Conservation (phyloP, 2,888 invertebrate genomes). For the Drosophila diplacantha region DNA sequence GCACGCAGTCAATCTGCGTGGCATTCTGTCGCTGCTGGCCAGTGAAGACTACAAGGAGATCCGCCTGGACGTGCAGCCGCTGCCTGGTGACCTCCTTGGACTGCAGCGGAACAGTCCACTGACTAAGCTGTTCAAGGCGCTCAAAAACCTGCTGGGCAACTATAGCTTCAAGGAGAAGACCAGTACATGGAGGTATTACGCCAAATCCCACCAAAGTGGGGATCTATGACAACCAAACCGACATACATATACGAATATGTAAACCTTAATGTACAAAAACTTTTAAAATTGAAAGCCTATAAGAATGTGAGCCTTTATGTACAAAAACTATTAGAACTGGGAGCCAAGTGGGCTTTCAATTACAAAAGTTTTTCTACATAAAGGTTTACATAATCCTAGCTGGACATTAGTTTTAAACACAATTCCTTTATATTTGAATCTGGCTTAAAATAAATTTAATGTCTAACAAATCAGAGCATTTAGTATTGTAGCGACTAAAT, state of each 20-base stretch:
- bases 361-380: not conserved
- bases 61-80: conserved; percentile 51
- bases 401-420: not conserved
- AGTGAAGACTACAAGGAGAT: conserved; percentile 51
- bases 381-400: not conserved
- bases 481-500: conserved; percentile 2
- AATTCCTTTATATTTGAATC: conserved; percentile 3
- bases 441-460: conserved; percentile 9
- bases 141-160: conserved; percentile 65
- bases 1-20: conserved; percentile 61
- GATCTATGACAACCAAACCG: not conserved
- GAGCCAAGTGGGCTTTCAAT: not conserved
- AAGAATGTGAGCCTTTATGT: not conserved
- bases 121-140: conserved; percentile 68
- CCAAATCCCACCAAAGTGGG: not conserved
- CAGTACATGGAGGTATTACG: conserved; percentile 30
- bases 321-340: conserved; percentile 1
- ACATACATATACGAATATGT: conserved; percentile 1
- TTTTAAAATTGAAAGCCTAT: conserved; percentile 3
- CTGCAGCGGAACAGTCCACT: conserved; percentile 67
- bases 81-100: conserved; percentile 29
- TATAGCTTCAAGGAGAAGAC: conserved; percentile 66
- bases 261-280: conserved; percentile 3
- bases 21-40: conserved; percentile 53
- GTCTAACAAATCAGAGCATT: conserved; percentile 24